phyloP scores from a whole-genome alignment of 53 echinoderm and acorn worm species.

The Luidia sarsii region DNA sequence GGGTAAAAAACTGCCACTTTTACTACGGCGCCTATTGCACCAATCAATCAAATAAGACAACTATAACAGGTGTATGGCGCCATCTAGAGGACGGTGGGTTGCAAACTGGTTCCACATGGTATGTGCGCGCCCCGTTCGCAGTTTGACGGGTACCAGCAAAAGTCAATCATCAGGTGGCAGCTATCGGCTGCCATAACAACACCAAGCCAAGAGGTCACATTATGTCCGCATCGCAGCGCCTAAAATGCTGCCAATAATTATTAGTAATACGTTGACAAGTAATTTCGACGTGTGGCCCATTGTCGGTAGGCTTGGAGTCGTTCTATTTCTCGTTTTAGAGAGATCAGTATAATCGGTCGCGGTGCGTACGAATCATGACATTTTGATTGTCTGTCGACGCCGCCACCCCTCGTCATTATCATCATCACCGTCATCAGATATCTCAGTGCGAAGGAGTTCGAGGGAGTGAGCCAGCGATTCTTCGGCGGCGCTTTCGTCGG shows the following conservation, averaged over 20 bases:
- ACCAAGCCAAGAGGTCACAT: constrained; percentile 55
- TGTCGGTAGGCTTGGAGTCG: background rate
- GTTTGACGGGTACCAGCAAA: constrained; percentile 17
- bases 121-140: background rate
- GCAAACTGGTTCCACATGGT: constrained; percentile 9
- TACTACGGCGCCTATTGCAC: no score
- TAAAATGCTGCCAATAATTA: no score
- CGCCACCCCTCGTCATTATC: no score
- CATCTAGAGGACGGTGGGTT: constrained; percentile 4
- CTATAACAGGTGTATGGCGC: constrained; percentile 46
- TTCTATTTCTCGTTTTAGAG: background rate
- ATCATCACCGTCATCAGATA: no score
- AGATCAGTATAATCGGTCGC: background rate
- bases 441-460: constrained; percentile 20
- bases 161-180: constrained; percentile 35
- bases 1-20: no score
- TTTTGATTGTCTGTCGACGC: no score
- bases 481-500: no score
- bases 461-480: constrained; percentile 16
- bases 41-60: background rate
- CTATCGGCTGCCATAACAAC: constrained; percentile 65
- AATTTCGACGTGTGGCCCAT: background rate
- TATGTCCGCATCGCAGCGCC: no score
- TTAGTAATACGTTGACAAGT: no score
- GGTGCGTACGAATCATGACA: no score